Percentiles rank a stretch among this genome's conserved stretches.
Evolutionary conservation across 1,140 invertebrate genomes (phyloP).

Genomic region (Heliothis virescens): DNA sequence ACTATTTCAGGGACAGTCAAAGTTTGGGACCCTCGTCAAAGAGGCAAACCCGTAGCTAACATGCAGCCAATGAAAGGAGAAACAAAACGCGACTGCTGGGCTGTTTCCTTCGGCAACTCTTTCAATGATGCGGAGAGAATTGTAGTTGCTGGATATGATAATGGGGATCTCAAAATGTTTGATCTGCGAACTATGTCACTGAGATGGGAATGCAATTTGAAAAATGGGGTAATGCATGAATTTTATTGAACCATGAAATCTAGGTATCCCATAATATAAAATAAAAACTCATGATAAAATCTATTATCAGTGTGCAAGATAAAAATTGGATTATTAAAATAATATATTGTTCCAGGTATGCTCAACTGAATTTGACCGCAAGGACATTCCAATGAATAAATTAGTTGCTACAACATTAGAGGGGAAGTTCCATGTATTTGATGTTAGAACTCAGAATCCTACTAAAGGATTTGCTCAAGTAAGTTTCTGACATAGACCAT

Average conservation of each 20-base stretch:
- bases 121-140: slow-evolving; percentile 94
- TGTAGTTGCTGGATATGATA: slow-evolving; percentile 97
- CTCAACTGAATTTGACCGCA: slow-evolving; percentile 96
- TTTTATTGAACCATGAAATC: background rate
- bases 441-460: slow-evolving; percentile 95
- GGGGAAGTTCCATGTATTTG: slow-evolving; percentile 96
- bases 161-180: slow-evolving; percentile 98
- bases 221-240: slow-evolving; percentile 91
- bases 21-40: slow-evolving; percentile 98
- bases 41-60: slow-evolving; percentile 94
- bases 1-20: slow-evolving; percentile 91
- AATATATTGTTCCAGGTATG: slow-evolving; percentile 89
- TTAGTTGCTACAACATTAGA: slow-evolving; percentile 97
- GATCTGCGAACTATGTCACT: slow-evolving; percentile 95
- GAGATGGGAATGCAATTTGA: slow-evolving; percentile 96
- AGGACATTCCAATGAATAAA: slow-evolving; percentile 98
- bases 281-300: no score
- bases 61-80: slow-evolving; percentile 91
- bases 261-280: no score
- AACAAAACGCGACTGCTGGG: slow-evolving; percentile 93
- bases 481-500: background rate
- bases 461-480: slow-evolving; percentile 94
- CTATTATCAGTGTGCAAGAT: no score
- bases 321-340: background rate
- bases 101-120: slow-evolving; percentile 95